Conservation (phyloP, 2,888 invertebrate species). For the Mimachlamys varia region DNA sequence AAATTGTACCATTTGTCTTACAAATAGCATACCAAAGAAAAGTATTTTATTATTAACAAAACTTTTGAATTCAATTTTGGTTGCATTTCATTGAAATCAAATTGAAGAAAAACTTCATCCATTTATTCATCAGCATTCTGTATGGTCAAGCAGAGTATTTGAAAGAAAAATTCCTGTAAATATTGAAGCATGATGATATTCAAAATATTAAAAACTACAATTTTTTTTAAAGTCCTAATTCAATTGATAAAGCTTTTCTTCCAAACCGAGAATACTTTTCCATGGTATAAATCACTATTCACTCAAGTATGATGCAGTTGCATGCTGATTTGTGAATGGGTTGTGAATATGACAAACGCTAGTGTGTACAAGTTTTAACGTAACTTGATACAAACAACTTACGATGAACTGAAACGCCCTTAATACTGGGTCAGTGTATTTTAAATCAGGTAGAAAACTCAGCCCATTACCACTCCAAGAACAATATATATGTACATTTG, state of each 20-base stretch:
- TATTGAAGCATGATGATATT: too few relatives aligned
- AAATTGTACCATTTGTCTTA: too few relatives aligned
- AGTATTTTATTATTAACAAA: too few relatives aligned
- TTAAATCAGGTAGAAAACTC: constrained; percentile 18
- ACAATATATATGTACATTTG: background rate
- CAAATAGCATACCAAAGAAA: too few relatives aligned
- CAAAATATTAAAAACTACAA: background rate
- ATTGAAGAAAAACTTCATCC: too few relatives aligned
- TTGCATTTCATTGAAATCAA: too few relatives aligned
- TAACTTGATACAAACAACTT: background rate
- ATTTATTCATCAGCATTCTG: too few relatives aligned
- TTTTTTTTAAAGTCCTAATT: background rate
- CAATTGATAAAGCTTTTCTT: too few relatives aligned
- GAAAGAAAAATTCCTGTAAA: too few relatives aligned
- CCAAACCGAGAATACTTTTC: background rate
- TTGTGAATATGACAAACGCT: background rate
- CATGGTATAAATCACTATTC: background rate
- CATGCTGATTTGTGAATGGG: constrained; percentile 14
- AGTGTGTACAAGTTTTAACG: background rate
- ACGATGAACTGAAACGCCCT: background rate
- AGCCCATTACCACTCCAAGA: constrained; percentile 27
- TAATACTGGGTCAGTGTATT: background rate
- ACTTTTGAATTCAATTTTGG: too few relatives aligned
- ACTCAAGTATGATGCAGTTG: background rate
- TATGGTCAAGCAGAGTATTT: too few relatives aligned